These are phyloP conservation scores for Drosophila biarmipes DNA, from an alignment of 1,140 invertebrate genomes.

Conservation along the genomic window DNA sequence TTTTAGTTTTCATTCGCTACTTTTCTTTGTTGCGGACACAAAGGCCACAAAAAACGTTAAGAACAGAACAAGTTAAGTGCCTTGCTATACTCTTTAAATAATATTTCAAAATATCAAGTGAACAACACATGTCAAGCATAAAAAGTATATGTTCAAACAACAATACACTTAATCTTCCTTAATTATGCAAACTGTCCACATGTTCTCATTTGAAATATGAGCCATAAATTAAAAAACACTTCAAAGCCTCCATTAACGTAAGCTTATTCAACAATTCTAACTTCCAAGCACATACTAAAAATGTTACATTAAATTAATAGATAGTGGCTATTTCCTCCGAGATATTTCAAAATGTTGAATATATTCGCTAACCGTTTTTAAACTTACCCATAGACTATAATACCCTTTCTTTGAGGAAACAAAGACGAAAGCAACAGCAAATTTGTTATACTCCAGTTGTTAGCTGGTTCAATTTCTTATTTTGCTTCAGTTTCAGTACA, in stretches of 20 bases:
- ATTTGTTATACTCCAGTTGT: constrained; percentile 38
- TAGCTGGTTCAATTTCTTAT: constrained; percentile 48
- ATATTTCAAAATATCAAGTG: too few relatives aligned
- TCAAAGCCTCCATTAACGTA: not conserved
- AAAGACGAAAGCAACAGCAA: constrained; percentile 3
- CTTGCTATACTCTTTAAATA: constrained; percentile 5
- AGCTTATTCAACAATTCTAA: not conserved
- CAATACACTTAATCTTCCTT: not conserved
- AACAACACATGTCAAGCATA: not conserved
- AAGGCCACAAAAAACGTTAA: not conserved
- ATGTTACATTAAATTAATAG: too few relatives aligned
- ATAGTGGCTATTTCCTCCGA: too few relatives aligned
- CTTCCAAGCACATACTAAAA: too few relatives aligned
- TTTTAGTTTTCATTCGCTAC: constrained; percentile 55
- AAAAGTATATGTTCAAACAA: not conserved
- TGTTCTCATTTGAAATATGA: not conserved
- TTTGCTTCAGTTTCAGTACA: constrained; percentile 35
- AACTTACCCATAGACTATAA: not conserved
- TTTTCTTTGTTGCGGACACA: constrained; percentile 39
- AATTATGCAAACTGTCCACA: not conserved
- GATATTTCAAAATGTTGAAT: not conserved
- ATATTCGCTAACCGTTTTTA: too few relatives aligned
- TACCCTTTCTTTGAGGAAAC: not conserved
- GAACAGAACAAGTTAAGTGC: not conserved
- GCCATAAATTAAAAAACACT: not conserved